Base-by-base conservation (phyloP, 1,140 invertebrate genomes). In the Aricia agestis region DNA sequence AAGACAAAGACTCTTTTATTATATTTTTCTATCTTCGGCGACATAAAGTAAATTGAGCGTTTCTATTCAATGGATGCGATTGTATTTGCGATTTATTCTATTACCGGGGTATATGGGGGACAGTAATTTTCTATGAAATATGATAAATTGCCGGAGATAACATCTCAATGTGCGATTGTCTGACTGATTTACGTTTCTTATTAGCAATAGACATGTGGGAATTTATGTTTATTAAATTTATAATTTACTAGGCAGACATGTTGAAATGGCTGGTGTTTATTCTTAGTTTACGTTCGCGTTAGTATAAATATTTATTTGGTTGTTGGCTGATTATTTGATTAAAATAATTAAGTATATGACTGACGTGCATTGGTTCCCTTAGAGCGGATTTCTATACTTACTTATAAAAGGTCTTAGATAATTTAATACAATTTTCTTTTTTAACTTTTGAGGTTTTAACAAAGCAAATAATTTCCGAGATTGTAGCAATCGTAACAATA, bases 11-110 rank as follows among this genome's bases (percentile, higher is more conserved):
- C 3, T 2, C 25, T 25, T 25, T 25, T 25, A 25, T 25, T 52
- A 52, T 52, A 52, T 36, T 7, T 3, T 9, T 0, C 10, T 52
- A 63, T 63, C 59, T 18, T 18, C 9, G 59, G 7, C 18, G 18
- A 63, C 18, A 9, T 63, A 18, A 63, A 25, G 19, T 4, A 63
- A 63, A 63, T 63, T 18, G 5, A 59, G 10, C 59, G 10, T 19
- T 63, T 63, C 59, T 63, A 63, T 63, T 63, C 59, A 63, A 63
- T 63, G 19, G 25, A 63, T 63, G 59, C 59, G 11, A 52, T 52
- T 52, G 3, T 52, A 52, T 52, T 11, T 52, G 45, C 45, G 45
- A 52, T 52, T 15, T 63, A 63, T 63, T 63, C 18, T 19, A 63
- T 63, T 63, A 11, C 19, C 58, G 58, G n/a, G n/a, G 15, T 19